These are phyloP conservation scores for Gobius niger DNA, from an alignment of 2,113 vertebrate species.

Conservation along the genomic window DNA sequence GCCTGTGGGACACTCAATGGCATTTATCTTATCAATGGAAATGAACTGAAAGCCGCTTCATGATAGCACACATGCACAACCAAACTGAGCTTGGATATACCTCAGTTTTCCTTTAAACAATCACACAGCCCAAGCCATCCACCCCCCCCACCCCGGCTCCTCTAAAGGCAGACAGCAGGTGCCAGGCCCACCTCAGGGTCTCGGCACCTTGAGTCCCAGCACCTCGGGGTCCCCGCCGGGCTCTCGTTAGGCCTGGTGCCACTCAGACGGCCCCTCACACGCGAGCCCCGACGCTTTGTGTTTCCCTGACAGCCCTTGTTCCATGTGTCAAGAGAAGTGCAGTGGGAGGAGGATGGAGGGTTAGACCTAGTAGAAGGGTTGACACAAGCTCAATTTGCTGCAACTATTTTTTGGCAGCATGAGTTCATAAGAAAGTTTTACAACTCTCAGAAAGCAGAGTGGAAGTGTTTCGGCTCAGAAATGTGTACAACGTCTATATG, in stretches of 20 bases:
- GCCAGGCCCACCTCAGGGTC: slow-evolving; percentile 59
- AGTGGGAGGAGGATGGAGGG: slow-evolving; percentile 30
- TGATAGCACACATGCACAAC: too few species aligned
- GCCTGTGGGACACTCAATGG: too few species aligned
- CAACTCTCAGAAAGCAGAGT: too few species aligned
- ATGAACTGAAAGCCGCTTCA: too few species aligned
- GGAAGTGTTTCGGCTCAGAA: too few species aligned
- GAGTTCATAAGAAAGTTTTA: too few species aligned
- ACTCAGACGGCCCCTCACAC: slow-evolving; percentile 66
- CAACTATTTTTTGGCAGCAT: background rate
- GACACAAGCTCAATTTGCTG: slow-evolving; percentile 25
- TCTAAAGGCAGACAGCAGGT: slow-evolving; percentile 60
- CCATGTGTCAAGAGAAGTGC: slow-evolving; percentile 22
- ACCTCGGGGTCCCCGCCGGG: slow-evolving; percentile 61
- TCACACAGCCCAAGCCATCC: background rate
- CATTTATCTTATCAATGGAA: too few species aligned
- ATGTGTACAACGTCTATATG: too few species aligned
- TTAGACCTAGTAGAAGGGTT: slow-evolving; percentile 32
- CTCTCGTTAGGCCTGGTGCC: slow-evolving; percentile 65
- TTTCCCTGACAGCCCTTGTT: slow-evolving; percentile 64
- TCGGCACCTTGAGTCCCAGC: slow-evolving; percentile 45
- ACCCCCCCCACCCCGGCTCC: slow-evolving; percentile 10
- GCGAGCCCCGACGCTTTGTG: slow-evolving; percentile 63
- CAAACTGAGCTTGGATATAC: background rate
- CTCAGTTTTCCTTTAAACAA: background rate